Base-by-base conservation (phyloP, 1,140 invertebrate genomes). In the Drosophila lowei region DNA sequence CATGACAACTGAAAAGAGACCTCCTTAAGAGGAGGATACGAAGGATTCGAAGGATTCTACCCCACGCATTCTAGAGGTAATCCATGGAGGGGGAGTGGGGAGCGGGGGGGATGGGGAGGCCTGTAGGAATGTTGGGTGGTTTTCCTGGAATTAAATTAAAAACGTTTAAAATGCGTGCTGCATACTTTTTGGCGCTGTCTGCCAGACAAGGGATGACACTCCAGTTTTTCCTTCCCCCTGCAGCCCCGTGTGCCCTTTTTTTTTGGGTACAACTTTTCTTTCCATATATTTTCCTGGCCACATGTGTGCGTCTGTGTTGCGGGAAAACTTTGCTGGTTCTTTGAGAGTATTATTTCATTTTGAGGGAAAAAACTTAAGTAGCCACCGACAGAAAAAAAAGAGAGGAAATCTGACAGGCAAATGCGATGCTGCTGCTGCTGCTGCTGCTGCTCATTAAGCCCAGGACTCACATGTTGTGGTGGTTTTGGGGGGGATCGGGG, bases 121-220 rank as follows among this genome's bases (percentile, higher is more conserved):
- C 34, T 13, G 34, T 4, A 38, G 34, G 34, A 38, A 38, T 38
- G 34, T 4, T 38, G 34, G 34, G 4, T 13, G 34, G 34, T 38
- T 38, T 38, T 38, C 11, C 34, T 38, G 34, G 34, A 38, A 38
- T 77, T 68, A 79, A 79, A 79, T 79, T 78, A 79, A 79, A 79
- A 79, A 60, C 70, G 75, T 73, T 79, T 79, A 79, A 66, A 66
- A 73, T 78, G 77, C 76, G 75, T 78, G 47, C 61, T 78, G 76
- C 75, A 79, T 79, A 79, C 70, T 79, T 78, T 79, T 73, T 23
- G 67, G 68, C 43, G 48, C 48, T 57, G 65, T 68, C 52, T 68
- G 65, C 50, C 63, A 48, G 62, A 57, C 65, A 34, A 68, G 65
- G 65, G 65, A 68, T 68, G 65, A 54, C 67, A 71, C 56, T 61